Evolutionary conservation across 2,888 invertebrate genomes (phyloP).

Genomic region (Camponotus fellah): DNA sequence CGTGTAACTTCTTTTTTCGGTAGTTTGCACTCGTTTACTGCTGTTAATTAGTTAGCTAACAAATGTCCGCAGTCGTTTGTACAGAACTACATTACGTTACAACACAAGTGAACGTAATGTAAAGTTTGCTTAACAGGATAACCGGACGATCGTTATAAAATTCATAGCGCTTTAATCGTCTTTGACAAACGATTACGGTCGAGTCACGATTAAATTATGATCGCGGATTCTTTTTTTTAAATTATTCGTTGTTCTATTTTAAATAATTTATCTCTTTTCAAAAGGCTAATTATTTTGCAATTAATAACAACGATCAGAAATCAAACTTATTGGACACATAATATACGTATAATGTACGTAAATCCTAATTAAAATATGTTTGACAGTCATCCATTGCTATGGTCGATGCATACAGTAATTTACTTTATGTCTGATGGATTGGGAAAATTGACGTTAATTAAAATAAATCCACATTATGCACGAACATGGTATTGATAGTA

Average conservation of each 20-base stretch:
- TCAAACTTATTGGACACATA: neutral
- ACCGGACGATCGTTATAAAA: conserved; percentile 23
- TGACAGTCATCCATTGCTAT: too few species aligned
- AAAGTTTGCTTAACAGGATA: neutral
- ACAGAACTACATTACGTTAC: conserved; percentile 18
- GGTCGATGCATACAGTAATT: neutral
- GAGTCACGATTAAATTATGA: neutral
- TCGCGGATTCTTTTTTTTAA: neutral
- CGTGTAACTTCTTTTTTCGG: conserved; percentile 48
- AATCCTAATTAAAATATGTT: conserved; percentile 33
- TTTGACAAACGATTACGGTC: neutral
- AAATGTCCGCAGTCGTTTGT: conserved; percentile 37
- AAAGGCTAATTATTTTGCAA: neutral
- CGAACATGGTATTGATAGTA: conserved; percentile 1
- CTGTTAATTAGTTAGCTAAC: conserved; percentile 58
- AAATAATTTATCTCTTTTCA: conserved; percentile 14
- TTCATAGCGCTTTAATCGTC: conserved; percentile 25
- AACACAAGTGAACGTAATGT: neutral
- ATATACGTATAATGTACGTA: neutral
- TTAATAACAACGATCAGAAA: conserved; percentile 7
- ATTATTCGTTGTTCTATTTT: neutral
- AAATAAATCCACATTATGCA: conserved; percentile 38
- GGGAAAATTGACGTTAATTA: conserved; percentile 22
- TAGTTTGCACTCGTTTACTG: conserved; percentile 39
- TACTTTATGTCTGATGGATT: conserved; percentile 18